A percentile compares a stretch with the other conserved stretches of the same genome.
Evolutionary conservation across 2,113 vertebrate genomes (phyloP).

Genomic region (Junco hyemalis): DNA sequence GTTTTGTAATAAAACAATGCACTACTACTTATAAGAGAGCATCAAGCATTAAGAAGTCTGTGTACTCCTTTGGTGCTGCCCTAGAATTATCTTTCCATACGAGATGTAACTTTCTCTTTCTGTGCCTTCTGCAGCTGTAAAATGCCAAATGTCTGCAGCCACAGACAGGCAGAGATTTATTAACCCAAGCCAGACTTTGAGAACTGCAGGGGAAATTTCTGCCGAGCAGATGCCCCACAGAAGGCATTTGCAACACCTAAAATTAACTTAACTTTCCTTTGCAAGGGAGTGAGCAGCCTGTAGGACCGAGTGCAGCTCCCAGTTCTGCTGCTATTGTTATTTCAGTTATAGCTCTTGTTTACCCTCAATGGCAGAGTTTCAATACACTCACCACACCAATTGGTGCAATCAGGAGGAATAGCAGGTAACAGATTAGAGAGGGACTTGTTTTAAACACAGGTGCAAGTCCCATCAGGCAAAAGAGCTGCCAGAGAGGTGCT

Average conservation of each 20-base stretch:
- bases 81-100: not conserved
- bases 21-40: not conserved
- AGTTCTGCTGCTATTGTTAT: not conserved
- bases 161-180: slow-evolving; percentile 39
- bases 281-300: not conserved
- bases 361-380: not conserved
- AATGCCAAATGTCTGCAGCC: not conserved
- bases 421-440: not conserved
- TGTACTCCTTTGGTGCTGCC: not conserved
- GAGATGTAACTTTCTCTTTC: slow-evolving; percentile 32
- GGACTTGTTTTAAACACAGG: not conserved
- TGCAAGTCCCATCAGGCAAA: not conserved
- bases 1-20: slow-evolving; percentile 1
- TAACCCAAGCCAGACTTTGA: slow-evolving; percentile 19
- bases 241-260: slow-evolving; percentile 23
- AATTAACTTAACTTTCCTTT: slow-evolving; percentile 25
- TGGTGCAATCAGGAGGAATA: not conserved
- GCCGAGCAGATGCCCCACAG: not conserved
- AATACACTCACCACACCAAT: not conserved
- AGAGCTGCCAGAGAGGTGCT: accelerated
- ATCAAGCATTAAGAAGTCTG: not conserved
- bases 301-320: not conserved
- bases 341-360: not conserved
- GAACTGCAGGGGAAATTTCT: slow-evolving; percentile 38
- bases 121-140: not conserved